A percentile compares a stretch with the other conserved stretches of the same genome.
Evolutionary conservation across 1,140 invertebrate species (phyloP).

Genomic region (Campoletis sonorensis): DNA sequence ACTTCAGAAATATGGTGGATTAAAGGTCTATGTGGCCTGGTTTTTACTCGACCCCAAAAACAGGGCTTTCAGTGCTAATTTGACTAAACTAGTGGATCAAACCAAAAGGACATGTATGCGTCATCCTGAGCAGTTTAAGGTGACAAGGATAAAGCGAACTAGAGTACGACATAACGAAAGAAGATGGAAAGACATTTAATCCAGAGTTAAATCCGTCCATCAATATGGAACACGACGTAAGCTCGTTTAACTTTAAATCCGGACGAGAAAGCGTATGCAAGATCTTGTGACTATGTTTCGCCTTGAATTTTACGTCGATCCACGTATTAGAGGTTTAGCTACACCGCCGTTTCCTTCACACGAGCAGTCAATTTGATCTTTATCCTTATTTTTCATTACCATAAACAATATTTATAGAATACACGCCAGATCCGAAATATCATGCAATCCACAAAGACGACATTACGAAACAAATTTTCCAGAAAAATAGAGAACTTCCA

Average conservation of each 20-base stretch:
- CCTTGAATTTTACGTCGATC: neutral
- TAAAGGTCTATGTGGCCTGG: no score
- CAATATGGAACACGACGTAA: slow-evolving; percentile 14
- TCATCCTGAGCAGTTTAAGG: neutral
- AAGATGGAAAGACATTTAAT: slow-evolving; percentile 7
- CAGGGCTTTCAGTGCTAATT: no score
- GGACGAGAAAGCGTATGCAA: slow-evolving; percentile 1
- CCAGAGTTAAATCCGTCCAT: neutral
- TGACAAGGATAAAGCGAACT: neutral
- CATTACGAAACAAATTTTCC: no score
- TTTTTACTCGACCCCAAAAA: no score
- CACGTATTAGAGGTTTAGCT: slow-evolving; percentile 3
- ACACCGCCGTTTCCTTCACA: neutral
- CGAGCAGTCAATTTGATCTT: neutral
- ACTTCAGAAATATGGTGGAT: no score
- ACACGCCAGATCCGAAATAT: no score
- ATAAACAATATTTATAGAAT: no score
- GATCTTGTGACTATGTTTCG: neutral
- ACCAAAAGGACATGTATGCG: neutral
- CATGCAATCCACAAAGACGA: no score
- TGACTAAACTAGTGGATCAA: neutral
- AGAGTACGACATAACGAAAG: neutral
- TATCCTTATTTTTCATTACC: no score
- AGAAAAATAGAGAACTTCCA: no score
- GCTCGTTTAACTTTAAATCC: slow-evolving; percentile 13